phyloP scores from a whole-genome alignment of 2,113 vertebrate species.

The Entelurus aequoreus region DNA sequence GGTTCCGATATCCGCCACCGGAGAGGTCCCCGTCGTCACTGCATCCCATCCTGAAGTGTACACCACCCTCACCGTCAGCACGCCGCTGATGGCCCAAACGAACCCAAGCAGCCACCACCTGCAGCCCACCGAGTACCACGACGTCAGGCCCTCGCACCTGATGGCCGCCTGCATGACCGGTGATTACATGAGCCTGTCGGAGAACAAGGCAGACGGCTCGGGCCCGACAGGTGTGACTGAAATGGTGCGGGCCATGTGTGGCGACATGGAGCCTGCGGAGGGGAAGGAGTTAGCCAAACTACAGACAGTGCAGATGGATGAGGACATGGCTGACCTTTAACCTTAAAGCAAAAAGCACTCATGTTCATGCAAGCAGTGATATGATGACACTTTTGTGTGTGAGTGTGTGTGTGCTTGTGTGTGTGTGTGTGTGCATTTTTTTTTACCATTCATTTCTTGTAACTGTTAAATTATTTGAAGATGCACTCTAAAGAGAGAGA shows the following conservation, averaged over 20 bases:
- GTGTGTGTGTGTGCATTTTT: constrained; percentile 33
- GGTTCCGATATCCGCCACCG: constrained; percentile 57
- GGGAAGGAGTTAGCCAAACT: constrained; percentile 97
- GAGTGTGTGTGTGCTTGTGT: constrained; percentile 46
- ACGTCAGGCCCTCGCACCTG: constrained; percentile 78
- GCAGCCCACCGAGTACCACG: constrained; percentile 71
- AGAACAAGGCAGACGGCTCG: constrained; percentile 72
- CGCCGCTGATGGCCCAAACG: constrained; percentile 58
- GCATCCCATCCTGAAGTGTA: constrained; percentile 82
- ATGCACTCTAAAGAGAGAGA: constrained; percentile 59
- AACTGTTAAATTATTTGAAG: constrained; percentile 74
- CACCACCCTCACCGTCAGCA: constrained; percentile 67
- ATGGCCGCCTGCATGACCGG: constrained; percentile 79
- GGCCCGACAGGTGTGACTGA: constrained; percentile 77
- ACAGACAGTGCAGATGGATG: constrained; percentile 95
- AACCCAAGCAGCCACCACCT: constrained; percentile 52
- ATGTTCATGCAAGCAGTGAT: constrained; percentile 31
- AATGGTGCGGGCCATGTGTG: constrained; percentile 85
- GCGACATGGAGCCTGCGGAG: constrained; percentile 84
- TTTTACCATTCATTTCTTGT: constrained; percentile 59
- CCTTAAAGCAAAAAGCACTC: constrained; percentile 48
- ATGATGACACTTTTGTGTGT: constrained; percentile 48
- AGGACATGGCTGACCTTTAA: constrained; percentile 93
- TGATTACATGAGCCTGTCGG: constrained; percentile 80
- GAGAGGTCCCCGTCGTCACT: constrained; percentile 71